phyloP scores from a whole-genome alignment of 1,140 invertebrate genomes.

The Aphaenogaster floridana region DNA sequence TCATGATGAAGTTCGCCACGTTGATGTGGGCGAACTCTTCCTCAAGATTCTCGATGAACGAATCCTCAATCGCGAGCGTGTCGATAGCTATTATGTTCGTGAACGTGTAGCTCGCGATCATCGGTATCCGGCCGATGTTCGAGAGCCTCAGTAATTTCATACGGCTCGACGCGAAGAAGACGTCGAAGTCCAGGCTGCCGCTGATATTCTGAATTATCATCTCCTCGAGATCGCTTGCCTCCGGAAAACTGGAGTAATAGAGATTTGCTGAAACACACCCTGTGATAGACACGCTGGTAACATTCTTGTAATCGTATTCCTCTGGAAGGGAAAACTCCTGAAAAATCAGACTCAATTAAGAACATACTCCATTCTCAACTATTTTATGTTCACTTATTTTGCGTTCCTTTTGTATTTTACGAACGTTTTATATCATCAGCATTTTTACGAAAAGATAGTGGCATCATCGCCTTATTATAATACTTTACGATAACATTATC shows the following conservation, averaged over 20 bases:
- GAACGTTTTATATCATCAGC: neutral
- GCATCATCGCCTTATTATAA: neutral
- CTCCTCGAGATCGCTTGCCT: constrained; percentile 68
- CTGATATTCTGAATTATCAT: constrained; percentile 78
- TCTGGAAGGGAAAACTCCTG: constrained; percentile 76
- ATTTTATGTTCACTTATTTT: neutral
- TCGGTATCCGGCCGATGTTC: constrained; percentile 76
- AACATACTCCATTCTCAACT: neutral
- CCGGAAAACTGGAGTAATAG: constrained; percentile 68
- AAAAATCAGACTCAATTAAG: constrained; percentile 27
- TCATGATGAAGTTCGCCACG: constrained; percentile 69
- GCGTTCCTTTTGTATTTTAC: neutral
- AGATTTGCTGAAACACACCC: constrained; percentile 72
- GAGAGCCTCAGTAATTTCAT: constrained; percentile 69
- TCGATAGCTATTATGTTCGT: constrained; percentile 65
- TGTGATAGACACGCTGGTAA: constrained; percentile 71
- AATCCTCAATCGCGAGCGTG: constrained; percentile 71
- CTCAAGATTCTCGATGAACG: constrained; percentile 73
- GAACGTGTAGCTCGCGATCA: constrained; percentile 72
- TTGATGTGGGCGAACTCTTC: constrained; percentile 73
- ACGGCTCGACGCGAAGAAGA: constrained; percentile 63
- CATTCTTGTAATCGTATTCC: constrained; percentile 73
- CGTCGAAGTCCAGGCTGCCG: constrained; percentile 67
- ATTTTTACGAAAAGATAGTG: neutral
- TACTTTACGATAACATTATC: neutral